A percentile compares a stretch with the other conserved stretches of the same genome.
Conservation (phyloP, 1,140 invertebrate genomes). For the Meteorus sp. region DNA sequence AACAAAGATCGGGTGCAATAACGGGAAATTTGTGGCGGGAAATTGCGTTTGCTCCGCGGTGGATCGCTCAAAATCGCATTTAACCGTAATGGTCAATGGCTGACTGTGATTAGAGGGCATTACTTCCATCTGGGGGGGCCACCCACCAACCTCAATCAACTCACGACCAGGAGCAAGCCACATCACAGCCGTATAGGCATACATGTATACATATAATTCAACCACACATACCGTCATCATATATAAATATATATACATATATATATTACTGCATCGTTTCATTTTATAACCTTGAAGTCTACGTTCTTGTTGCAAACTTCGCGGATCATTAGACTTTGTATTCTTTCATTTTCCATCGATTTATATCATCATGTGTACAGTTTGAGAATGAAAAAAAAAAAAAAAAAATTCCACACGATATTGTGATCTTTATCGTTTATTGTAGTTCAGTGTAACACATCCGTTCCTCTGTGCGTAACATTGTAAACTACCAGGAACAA, state of each 20-base stretch:
- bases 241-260: neutral
- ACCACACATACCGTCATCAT: no score
- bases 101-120: conserved; percentile 47
- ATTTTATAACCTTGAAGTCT: neutral
- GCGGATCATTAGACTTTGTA: conserved; percentile 1
- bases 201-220: neutral
- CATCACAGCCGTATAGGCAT: conserved; percentile 1
- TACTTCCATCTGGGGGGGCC: conserved; percentile 37
- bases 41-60: conserved; percentile 31
- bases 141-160: conserved; percentile 48
- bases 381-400: no score
- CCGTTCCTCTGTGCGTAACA: no score
- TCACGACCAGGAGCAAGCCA: conserved; percentile 21
- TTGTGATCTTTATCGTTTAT: no score
- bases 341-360: neutral
- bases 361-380: no score
- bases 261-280: neutral
- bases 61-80: conserved; percentile 46
- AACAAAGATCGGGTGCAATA: conserved; percentile 7
- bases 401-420: no score
- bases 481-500: no score
- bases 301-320: neutral
- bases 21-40: conserved; percentile 23
- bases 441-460: no score
- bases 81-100: conserved; percentile 45